Evolutionary conservation across 2,113 vertebrate genomes (phyloP).

Genomic region (Scomber scombrus): DNA sequence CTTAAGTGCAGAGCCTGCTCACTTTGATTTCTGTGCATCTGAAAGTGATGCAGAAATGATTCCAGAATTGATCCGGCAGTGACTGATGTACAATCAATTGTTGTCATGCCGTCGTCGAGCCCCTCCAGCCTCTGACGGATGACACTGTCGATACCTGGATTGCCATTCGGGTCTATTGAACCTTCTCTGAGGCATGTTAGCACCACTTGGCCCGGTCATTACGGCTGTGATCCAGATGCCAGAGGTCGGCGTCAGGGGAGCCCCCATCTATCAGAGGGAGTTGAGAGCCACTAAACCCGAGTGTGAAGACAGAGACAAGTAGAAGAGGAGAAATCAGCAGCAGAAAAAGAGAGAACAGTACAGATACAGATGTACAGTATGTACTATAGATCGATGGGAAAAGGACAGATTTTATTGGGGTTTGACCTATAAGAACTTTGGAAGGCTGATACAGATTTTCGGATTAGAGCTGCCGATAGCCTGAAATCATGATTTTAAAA

Average conservation of each 20-base stretch:
- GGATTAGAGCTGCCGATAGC: too few species aligned
- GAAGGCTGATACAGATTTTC: neutral
- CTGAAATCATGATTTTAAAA: too few species aligned
- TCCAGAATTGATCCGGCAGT: constrained; percentile 72
- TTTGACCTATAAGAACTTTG: too few species aligned
- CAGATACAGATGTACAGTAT: neutral
- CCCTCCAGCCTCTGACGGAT: constrained; percentile 63
- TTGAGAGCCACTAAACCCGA: constrained; percentile 5
- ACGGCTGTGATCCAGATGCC: constrained; percentile 62
- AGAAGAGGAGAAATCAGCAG: neutral
- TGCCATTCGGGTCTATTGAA: constrained; percentile 73
- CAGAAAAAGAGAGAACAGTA: neutral
- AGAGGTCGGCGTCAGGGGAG: constrained; percentile 38
- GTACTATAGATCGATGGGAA: too few species aligned
- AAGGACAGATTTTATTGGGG: too few species aligned
- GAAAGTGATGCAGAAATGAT: constrained; percentile 72
- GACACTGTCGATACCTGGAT: constrained; percentile 64
- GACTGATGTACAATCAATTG: constrained; percentile 73
- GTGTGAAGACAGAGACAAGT: neutral
- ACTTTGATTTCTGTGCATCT: constrained; percentile 57
- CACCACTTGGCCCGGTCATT: constrained; percentile 60
- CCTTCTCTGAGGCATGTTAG: constrained; percentile 74
- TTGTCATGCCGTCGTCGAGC: constrained; percentile 42
- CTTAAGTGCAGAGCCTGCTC: constrained; percentile 40
- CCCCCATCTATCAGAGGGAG: constrained; percentile 43